These are phyloP conservation scores for Paramisgurnus dabryanus DNA, from an alignment of 2,113 vertebrate genomes.

Conservation along the genomic window DNA sequence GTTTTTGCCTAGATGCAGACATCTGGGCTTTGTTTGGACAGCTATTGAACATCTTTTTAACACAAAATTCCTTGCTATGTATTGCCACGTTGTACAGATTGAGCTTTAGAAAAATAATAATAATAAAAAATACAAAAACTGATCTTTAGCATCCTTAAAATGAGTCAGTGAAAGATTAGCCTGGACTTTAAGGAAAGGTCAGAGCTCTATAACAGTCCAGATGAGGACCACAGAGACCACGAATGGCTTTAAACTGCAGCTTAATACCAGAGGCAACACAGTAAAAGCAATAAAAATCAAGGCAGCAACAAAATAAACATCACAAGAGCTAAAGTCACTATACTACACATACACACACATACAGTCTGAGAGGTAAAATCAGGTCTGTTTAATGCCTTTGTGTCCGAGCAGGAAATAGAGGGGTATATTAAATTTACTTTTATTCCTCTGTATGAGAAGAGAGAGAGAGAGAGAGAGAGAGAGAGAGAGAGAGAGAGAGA, in stretches of 20 bases:
- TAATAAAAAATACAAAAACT: too few species aligned
- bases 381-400: conserved; percentile 24
- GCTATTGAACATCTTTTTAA: too few species aligned
- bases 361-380: conserved; percentile 12
- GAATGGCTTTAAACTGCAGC: conserved; percentile 32
- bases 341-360: background rate
- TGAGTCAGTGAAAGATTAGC: background rate
- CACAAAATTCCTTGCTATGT: too few species aligned
- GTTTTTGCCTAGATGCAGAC: too few species aligned
- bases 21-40: too few species aligned
- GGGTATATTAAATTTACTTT: conserved; percentile 30
- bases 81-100: too few species aligned
- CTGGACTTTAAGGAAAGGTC: background rate
- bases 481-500: too few species aligned
- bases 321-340: background rate
- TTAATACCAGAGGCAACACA: background rate
- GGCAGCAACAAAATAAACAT: conserved; percentile 27
- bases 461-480: too few species aligned
- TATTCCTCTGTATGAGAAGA: conserved; percentile 6
- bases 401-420: conserved; percentile 5
- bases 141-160: background rate
- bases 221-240: background rate
- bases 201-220: background rate
- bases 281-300: conserved; percentile 15
- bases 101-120: too few species aligned